Evolutionary conservation across 2,113 vertebrate genomes (phyloP).

Genomic region (Proteles cristata): DNA sequence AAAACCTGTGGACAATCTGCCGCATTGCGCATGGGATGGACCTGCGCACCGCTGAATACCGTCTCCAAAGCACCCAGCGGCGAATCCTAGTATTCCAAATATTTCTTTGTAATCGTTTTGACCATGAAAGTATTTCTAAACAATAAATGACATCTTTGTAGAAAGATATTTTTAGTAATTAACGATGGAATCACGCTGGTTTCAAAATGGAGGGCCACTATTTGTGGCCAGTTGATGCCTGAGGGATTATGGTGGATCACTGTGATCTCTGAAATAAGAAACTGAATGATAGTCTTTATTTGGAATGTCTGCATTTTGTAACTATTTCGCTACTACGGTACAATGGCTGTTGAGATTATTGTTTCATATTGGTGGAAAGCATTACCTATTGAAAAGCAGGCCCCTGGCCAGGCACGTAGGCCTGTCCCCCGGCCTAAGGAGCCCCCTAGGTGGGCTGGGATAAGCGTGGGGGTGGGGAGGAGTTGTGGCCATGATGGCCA

Average conservation of each 20-base stretch:
- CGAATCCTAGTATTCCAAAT: constrained; percentile 17
- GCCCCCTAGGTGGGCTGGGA: neutral
- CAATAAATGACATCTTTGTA: constrained; percentile 18
- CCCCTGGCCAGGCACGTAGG: neutral
- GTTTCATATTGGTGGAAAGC: neutral
- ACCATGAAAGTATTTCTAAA: constrained; percentile 8
- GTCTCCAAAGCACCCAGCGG: neutral
- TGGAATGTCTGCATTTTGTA: constrained; percentile 20
- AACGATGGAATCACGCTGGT: neutral
- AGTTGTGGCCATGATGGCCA: neutral
- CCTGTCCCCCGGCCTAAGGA: neutral
- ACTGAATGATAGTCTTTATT: neutral
- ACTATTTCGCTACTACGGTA: neutral
- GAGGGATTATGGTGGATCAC: neutral
- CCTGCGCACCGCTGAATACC: neutral
- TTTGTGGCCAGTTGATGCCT: neutral
- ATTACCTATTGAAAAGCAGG: constrained; percentile 49
- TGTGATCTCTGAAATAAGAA: constrained; percentile 14
- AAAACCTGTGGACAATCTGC: constrained; percentile 63
- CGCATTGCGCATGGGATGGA: constrained; percentile 73
- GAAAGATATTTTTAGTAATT: constrained; percentile 41
- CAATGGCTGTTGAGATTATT: neutral
- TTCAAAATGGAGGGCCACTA: constrained; percentile 77
- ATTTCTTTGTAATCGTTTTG: neutral
- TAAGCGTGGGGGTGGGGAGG: neutral